Evolutionary conservation across 2,888 invertebrate genomes (phyloP).

Genomic region (Agonopterix arenella): DNA sequence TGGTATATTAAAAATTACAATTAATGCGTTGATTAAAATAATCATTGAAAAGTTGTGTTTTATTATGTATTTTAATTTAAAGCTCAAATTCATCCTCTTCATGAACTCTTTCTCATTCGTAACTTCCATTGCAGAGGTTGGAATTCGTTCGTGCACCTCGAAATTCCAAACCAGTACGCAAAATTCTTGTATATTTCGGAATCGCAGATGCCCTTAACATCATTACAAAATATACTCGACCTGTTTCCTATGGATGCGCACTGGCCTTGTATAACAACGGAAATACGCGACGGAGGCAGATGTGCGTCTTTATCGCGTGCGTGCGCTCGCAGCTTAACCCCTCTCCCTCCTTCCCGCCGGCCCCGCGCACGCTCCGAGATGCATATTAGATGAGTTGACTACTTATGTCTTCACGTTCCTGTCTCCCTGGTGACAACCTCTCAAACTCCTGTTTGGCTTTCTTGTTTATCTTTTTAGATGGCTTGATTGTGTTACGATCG

Average conservation of each 20-base stretch:
- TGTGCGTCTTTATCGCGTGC: background rate
- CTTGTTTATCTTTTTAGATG: slow-evolving; percentile 1
- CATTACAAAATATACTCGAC: background rate
- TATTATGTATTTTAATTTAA: too few species aligned
- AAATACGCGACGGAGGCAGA: background rate
- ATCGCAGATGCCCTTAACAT: too few species aligned
- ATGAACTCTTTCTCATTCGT: too few species aligned
- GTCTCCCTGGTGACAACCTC: background rate
- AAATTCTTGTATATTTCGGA: too few species aligned
- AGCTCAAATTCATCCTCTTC: too few species aligned
- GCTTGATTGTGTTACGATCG: background rate
- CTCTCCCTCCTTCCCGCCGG: background rate
- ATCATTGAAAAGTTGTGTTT: too few species aligned
- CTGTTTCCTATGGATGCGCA: background rate
- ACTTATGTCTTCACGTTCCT: background rate
- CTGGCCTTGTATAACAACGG: background rate
- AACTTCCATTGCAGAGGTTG: too few species aligned
- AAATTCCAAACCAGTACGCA: too few species aligned
- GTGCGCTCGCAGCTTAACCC: background rate
- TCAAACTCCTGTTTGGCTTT: slow-evolving; percentile 19
- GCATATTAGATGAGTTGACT: slow-evolving; percentile 1
- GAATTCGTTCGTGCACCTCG: too few species aligned
- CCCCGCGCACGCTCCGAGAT: background rate
- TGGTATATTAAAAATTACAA: too few species aligned
- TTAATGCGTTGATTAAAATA: too few species aligned